phyloP scores from a whole-genome alignment of 1,140 invertebrate species.

The Heliothis subflexa region DNA sequence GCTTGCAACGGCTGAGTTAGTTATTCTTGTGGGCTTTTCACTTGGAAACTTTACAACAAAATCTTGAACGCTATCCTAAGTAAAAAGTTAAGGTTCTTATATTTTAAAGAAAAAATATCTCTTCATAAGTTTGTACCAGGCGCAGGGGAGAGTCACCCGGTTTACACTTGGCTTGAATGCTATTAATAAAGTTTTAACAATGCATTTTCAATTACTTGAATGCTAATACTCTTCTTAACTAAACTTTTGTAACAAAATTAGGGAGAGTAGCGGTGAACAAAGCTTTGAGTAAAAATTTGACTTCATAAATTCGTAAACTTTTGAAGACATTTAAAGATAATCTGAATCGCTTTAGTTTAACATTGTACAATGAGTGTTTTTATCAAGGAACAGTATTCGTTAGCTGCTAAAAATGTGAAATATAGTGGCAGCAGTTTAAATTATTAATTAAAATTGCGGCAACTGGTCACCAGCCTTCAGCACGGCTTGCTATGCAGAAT shows the following conservation, averaged over 20 bases:
- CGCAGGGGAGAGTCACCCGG: conserved; percentile 22
- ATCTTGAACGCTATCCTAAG: conserved; percentile 51
- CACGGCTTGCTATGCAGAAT: not conserved
- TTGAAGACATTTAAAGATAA: not conserved
- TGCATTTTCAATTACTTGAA: conserved; percentile 46
- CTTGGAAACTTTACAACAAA: conserved; percentile 55
- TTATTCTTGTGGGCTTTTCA: conserved; percentile 60
- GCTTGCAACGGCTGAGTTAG: conserved; percentile 45
- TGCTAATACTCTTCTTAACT: conserved; percentile 34
- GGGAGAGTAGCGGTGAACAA: not conserved
- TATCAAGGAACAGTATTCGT: no score
- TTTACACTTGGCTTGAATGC: conserved; percentile 38
- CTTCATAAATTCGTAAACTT: conserved; percentile 8
- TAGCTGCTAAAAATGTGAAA: no score
- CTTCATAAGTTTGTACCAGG: conserved; percentile 40
- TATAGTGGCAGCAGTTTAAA: no score
- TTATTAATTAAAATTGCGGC: no score
- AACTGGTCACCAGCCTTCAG: no score
- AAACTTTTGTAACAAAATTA: conserved; percentile 27
- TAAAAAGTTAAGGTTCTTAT: conserved; percentile 50
- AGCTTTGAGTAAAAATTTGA: not conserved
- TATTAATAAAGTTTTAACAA: conserved; percentile 46
- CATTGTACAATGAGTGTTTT: no score
- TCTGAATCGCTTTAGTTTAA: no score
- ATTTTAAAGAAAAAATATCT: conserved; percentile 41